Conservation (phyloP, 2,888 invertebrate species). For the Octonoba sinensis region DNA sequence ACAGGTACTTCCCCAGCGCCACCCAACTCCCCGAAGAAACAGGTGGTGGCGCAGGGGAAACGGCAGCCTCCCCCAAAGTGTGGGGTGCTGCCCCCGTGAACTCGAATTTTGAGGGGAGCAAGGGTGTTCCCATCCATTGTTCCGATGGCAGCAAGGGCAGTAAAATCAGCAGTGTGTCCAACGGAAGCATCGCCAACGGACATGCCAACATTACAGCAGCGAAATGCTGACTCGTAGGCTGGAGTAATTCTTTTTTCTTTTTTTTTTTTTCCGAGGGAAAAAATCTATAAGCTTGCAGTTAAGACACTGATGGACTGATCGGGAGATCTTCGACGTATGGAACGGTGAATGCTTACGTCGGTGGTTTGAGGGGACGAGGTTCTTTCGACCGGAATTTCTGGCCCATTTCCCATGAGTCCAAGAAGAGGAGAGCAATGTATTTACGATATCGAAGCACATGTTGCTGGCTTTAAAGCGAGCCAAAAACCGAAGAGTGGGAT, state of each 20-base stretch:
- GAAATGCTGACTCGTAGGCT: conserved; percentile 31
- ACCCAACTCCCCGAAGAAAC: conserved; percentile 36
- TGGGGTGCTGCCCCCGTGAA: conserved; percentile 1
- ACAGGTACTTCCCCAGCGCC: conserved; percentile 57
- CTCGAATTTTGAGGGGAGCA: conserved; percentile 33
- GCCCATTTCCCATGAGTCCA: too few species aligned
- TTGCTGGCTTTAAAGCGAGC: too few species aligned
- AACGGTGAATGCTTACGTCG: too few species aligned
- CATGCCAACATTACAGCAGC: conserved; percentile 58
- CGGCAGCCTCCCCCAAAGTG: not conserved
- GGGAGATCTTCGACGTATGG: too few species aligned
- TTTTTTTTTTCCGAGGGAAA: conserved; percentile 5
- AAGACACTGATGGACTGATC: not conserved
- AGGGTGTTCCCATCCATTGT: conserved; percentile 53
- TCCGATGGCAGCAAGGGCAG: conserved; percentile 66
- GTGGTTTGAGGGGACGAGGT: too few species aligned
- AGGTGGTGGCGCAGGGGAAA: not conserved
- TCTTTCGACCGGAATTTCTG: too few species aligned
- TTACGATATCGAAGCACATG: too few species aligned
- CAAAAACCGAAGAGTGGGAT: too few species aligned
- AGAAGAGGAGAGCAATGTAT: too few species aligned
- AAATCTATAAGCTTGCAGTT: conserved; percentile 35
- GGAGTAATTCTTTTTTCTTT: conserved; percentile 53
- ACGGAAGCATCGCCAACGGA: conserved; percentile 66
- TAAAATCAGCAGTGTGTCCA: conserved; percentile 65